These are phyloP conservation scores for Eurois occulta DNA, from an alignment of 2,888 invertebrate species.

Conservation along the genomic window DNA sequence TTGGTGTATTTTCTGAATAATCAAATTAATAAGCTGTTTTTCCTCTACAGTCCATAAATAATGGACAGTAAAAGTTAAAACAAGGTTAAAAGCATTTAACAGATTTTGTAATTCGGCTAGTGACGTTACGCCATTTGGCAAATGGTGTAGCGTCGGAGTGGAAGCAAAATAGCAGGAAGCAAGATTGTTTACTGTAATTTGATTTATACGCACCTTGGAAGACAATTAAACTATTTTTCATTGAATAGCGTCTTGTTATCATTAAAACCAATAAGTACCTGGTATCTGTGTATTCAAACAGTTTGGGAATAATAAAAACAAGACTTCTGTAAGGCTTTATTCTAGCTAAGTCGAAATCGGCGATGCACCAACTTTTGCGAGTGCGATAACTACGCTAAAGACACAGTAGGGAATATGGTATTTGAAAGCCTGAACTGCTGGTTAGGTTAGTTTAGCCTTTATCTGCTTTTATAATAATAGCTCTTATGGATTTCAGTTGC, in stretches of 20 bases:
- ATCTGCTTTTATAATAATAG: too few relatives aligned
- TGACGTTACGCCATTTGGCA: too few relatives aligned
- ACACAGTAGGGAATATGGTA: too few relatives aligned
- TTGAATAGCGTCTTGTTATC: neutral
- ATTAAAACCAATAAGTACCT: neutral
- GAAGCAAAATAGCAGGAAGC: conserved; percentile 9
- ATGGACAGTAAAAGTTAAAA: conserved; percentile 46
- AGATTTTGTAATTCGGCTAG: conserved; percentile 38
- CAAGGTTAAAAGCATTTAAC: conserved; percentile 46
- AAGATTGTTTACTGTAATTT: conserved; percentile 56
- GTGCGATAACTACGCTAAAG: too few relatives aligned
- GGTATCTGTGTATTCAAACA: neutral
- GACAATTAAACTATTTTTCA: conserved; percentile 51
- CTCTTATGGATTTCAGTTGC: too few relatives aligned
- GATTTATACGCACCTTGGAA: conserved; percentile 56
- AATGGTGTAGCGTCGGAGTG: neutral
- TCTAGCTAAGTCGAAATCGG: too few relatives aligned
- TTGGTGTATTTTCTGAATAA: conserved; percentile 33
- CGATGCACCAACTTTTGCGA: too few relatives aligned
- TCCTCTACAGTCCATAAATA: conserved; percentile 14
- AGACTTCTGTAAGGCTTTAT: neutral
- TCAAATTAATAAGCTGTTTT: conserved; percentile 36
- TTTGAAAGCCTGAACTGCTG: too few relatives aligned
- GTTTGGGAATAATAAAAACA: neutral
- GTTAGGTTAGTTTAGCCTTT: too few relatives aligned